Conservation (phyloP, 2,888 invertebrate genomes). For the Thera britannica region DNA sequence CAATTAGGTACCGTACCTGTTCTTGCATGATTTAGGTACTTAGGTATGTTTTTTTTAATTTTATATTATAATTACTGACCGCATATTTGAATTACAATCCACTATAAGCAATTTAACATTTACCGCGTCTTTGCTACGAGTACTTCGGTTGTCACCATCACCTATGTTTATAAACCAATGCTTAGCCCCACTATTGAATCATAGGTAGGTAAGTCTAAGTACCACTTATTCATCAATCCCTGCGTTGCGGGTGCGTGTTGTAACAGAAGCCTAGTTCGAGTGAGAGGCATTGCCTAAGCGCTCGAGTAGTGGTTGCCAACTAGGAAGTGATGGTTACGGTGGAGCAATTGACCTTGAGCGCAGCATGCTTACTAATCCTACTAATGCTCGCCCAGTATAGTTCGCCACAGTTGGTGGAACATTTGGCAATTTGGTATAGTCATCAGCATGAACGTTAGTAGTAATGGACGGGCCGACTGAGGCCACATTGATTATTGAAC, state of each 20-base stretch:
- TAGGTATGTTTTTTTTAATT: too few relatives aligned
- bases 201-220: not conserved
- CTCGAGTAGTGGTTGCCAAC: conserved; percentile 61
- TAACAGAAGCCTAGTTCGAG: conserved; percentile 74
- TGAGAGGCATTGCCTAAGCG: conserved; percentile 72
- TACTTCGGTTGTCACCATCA: not conserved
- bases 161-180: not conserved
- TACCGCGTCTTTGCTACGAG: too few relatives aligned
- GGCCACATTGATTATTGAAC: not conserved
- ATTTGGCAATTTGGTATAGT: conserved; percentile 12
- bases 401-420: conserved; percentile 11
- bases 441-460: conserved; percentile 3
- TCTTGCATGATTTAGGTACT: too few relatives aligned
- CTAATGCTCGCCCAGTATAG: conserved; percentile 48
- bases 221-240: conserved; percentile 33
- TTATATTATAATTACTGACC: too few relatives aligned
- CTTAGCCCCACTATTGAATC: not conserved
- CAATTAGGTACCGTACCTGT: too few relatives aligned
- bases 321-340: conserved; percentile 76
- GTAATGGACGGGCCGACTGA: not conserved
- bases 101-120: too few relatives aligned
- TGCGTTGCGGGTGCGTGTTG: conserved; percentile 49
- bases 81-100: too few relatives aligned
- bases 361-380: conserved; percentile 64
- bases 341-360: conserved; percentile 76